Percentiles rank a stretch among this genome's conserved stretches.
These are phyloP conservation scores for Oceanodroma leucorhoa DNA, from an alignment of 2,797 vertebrate species.

Conservation along the genomic window DNA sequence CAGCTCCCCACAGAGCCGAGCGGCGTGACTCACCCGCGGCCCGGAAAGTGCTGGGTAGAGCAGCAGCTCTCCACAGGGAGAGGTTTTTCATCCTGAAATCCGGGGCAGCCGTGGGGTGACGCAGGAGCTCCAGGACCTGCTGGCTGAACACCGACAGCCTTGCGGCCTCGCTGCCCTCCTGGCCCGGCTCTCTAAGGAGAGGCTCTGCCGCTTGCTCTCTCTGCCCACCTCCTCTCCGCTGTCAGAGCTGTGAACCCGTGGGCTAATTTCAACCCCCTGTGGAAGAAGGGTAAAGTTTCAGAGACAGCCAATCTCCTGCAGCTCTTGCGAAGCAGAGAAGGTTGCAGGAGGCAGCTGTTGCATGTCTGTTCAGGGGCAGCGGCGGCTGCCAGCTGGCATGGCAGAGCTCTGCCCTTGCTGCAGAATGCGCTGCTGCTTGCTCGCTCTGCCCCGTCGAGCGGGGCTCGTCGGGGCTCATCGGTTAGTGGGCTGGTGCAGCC, in stretches of 20 bases:
- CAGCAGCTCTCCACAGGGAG: background rate
- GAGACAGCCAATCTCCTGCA: background rate
- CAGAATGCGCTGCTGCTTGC: background rate
- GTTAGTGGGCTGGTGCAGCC: background rate
- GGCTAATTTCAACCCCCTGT: background rate
- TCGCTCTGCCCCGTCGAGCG: fast-evolving
- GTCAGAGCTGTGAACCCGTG: background rate
- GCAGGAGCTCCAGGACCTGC: background rate
- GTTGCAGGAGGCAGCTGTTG: background rate
- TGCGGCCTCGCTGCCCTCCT: background rate
- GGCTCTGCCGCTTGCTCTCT: background rate
- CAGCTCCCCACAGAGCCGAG: background rate
- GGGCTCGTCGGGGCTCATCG: fast-evolving
- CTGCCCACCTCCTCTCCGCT: background rate
- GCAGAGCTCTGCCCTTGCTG: background rate
- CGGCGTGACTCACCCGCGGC: background rate
- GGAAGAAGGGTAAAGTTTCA: background rate
- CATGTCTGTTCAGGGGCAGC: fast-evolving
- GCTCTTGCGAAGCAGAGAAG: background rate
- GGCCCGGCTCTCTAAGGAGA: background rate
- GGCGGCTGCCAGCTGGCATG: background rate
- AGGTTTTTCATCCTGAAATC: background rate
- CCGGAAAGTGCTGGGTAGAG: background rate
- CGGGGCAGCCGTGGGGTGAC: fast-evolving
- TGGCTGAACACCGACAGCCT: fast-evolving